These are phyloP conservation scores for Malurus leucopterus DNA, from an alignment of 2,797 vertebrate species.

Conservation along the genomic window DNA sequence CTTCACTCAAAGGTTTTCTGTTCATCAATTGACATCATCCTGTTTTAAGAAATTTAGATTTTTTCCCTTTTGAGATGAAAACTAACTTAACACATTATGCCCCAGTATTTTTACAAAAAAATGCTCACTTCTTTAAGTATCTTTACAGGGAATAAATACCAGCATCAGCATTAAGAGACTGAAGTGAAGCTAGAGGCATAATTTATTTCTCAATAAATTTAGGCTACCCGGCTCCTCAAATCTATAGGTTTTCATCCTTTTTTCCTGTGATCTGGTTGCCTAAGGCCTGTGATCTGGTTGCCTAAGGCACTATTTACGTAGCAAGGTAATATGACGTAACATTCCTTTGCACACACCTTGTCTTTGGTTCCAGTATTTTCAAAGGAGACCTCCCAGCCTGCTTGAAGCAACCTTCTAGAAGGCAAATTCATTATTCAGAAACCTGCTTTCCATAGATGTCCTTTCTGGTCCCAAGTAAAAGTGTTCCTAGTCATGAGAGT, in stretches of 20 bases:
- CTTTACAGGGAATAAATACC: neutral
- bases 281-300: neutral
- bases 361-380: neutral
- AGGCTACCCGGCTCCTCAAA: neutral
- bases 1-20: neutral
- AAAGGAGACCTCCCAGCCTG: neutral
- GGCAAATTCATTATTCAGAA: neutral
- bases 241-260: neutral
- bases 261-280: neutral
- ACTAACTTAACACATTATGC: neutral
- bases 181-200: neutral
- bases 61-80: neutral
- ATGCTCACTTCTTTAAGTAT: neutral
- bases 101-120: neutral
- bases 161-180: neutral
- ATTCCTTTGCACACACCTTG: neutral
- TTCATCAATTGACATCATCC: neutral
- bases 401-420: neutral
- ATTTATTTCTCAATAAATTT: conserved; percentile 14
- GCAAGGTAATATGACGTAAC: neutral
- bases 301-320: accelerated
- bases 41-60: neutral
- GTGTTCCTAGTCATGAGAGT: neutral
- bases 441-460: neutral
- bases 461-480: neutral